Evolutionary conservation across 2,888 invertebrate genomes (phyloP).

Genomic region (Trichopria drosophilae): DNA sequence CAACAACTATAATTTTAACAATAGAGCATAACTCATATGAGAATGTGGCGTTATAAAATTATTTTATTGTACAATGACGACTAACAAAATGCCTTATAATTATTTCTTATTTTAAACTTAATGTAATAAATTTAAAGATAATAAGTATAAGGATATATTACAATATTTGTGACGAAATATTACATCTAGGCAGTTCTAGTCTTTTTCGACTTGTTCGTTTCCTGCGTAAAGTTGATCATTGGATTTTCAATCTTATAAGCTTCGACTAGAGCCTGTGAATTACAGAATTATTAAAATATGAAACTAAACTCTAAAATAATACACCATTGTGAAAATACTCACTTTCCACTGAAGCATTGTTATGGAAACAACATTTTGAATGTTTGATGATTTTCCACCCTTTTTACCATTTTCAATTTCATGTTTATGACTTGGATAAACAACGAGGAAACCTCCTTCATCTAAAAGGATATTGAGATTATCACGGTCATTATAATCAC

Average conservation of each 20-base stretch:
- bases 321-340: conserved; percentile 33
- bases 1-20: too few relatives aligned
- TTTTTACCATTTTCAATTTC: conserved; percentile 38
- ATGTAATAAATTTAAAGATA: not conserved
- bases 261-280: conserved; percentile 44
- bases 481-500: not conserved
- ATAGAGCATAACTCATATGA: too few relatives aligned
- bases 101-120: not conserved
- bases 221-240: conserved; percentile 44
- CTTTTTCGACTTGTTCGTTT: conserved; percentile 4
- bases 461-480: conserved; percentile 33
- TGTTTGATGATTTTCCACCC: conserved; percentile 52
- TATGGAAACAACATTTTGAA: conserved; percentile 64
- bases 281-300: conserved; percentile 16
- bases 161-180: conserved; percentile 3
- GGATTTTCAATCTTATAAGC: conserved; percentile 41
- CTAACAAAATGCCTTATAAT: conserved; percentile 18
- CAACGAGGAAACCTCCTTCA: conserved; percentile 37
- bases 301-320: conserved; percentile 50
- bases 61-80: conserved; percentile 36
- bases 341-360: conserved; percentile 65
- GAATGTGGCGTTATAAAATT: too few relatives aligned
- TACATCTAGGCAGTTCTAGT: too few relatives aligned
- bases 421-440: conserved; percentile 48
- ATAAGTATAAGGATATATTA: not conserved